These are phyloP conservation scores for Lophius americanus DNA, from an alignment of 2,797 vertebrate genomes.

Conservation along the genomic window DNA sequence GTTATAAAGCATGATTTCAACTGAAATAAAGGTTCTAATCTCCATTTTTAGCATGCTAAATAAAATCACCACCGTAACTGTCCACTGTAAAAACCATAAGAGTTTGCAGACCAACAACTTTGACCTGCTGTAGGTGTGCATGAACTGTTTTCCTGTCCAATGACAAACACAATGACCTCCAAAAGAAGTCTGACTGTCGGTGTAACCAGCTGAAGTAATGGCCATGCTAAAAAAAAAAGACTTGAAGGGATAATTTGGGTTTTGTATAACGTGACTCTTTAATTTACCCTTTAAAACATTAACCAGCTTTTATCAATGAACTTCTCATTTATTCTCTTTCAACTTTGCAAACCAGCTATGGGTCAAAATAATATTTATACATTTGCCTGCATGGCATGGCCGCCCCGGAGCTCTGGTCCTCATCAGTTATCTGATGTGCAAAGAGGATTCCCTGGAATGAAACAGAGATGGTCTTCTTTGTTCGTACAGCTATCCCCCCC, in stretches of 20 bases:
- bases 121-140: background rate
- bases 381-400: constrained; percentile 63
- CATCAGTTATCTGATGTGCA: constrained; percentile 47
- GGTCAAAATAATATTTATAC: background rate
- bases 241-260: background rate
- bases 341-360: constrained; percentile 7
- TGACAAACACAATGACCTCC: too few species aligned
- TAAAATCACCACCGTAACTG: background rate
- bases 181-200: too few species aligned
- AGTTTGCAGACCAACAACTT: background rate
- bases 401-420: constrained; percentile 58
- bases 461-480: constrained; percentile 46
- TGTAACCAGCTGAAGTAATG: background rate
- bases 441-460: constrained; percentile 58
- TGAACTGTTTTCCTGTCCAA: too few species aligned
- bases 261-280: too few species aligned
- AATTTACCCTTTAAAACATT: background rate
- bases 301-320: background rate
- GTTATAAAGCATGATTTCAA: too few species aligned
- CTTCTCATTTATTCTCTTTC: background rate
- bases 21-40: too few species aligned
- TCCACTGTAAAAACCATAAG: background rate
- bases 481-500: constrained; percentile 21
- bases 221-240: background rate
- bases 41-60: too few species aligned